Percentiles rank a stretch among this genome's conserved stretches.
Conservation (phyloP, 2,797 vertebrate genomes). For the Neosilurus hyrtlii region DNA sequence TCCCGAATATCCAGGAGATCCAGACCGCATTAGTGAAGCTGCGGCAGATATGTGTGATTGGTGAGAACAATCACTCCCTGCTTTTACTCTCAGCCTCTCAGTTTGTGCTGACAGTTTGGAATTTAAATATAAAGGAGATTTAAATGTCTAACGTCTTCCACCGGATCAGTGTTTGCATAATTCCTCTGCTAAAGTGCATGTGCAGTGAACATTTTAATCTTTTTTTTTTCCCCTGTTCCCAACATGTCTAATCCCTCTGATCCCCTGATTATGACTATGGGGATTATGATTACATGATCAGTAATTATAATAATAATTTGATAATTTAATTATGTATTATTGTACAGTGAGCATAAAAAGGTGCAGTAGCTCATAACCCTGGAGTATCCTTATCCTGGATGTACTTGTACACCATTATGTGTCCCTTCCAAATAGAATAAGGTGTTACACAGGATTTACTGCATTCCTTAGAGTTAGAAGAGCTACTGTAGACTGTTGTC, state of each 20-base stretch:
- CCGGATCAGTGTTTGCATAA: background rate
- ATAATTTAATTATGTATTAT: background rate
- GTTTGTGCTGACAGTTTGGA: background rate
- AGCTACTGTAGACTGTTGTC: background rate
- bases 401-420: background rate
- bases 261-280: background rate
- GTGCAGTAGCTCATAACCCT: background rate
- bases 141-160: background rate
- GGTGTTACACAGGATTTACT: background rate
- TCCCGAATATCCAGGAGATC: constrained; percentile 89
- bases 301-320: background rate
- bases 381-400: background rate
- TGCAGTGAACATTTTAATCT: background rate
- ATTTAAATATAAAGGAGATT: constrained; percentile 6
- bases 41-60: constrained; percentile 89
- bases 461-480: background rate
- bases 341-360: background rate
- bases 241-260: background rate
- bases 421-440: background rate
- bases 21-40: constrained; percentile 85
- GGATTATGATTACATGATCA: background rate
- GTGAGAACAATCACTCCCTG: constrained; percentile 66
- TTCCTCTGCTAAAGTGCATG: background rate
- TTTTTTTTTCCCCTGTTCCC: background rate
- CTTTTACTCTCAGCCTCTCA: background rate